phyloP scores from a whole-genome alignment of 2,888 invertebrate species.

The Aleiodes leptofemur region DNA sequence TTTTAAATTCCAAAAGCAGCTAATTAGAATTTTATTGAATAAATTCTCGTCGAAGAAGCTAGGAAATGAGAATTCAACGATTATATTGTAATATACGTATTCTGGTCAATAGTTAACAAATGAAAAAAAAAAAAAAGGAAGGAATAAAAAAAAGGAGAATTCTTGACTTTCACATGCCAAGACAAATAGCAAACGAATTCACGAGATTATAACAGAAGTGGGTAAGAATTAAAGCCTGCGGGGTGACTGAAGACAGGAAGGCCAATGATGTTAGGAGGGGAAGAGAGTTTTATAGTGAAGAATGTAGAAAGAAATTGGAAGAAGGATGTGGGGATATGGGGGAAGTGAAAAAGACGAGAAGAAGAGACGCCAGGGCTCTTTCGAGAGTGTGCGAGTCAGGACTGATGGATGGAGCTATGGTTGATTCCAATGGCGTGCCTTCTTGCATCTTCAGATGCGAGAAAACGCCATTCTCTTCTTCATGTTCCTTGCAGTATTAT shows the following conservation, averaged over 20 bases:
- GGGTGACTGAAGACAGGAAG: slow-evolving; percentile 44
- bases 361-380: slow-evolving; percentile 11
- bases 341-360: slow-evolving; percentile 29
- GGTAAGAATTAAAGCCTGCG: slow-evolving; percentile 45
- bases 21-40: no score
- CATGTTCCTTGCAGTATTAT: slow-evolving; percentile 1
- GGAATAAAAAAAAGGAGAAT: neutral
- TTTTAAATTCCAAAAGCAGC: no score
- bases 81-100: slow-evolving; percentile 3
- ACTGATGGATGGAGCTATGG: slow-evolving; percentile 48
- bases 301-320: slow-evolving; percentile 44
- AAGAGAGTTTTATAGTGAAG: slow-evolving; percentile 31
- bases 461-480: neutral
- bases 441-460: slow-evolving; percentile 28
- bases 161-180: slow-evolving; percentile 32
- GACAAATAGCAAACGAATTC: slow-evolving; percentile 39
- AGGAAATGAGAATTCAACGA: neutral
- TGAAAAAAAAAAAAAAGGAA: neutral
- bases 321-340: slow-evolving; percentile 64
- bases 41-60: no score
- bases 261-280: slow-evolving; percentile 36
- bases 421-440: slow-evolving; percentile 40
- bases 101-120: neutral
- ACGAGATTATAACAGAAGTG: slow-evolving; percentile 24
- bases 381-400: slow-evolving; percentile 12